Evolutionary conservation across 2,797 vertebrate species (phyloP).

Genomic region (Enteromius argenteus): DNA sequence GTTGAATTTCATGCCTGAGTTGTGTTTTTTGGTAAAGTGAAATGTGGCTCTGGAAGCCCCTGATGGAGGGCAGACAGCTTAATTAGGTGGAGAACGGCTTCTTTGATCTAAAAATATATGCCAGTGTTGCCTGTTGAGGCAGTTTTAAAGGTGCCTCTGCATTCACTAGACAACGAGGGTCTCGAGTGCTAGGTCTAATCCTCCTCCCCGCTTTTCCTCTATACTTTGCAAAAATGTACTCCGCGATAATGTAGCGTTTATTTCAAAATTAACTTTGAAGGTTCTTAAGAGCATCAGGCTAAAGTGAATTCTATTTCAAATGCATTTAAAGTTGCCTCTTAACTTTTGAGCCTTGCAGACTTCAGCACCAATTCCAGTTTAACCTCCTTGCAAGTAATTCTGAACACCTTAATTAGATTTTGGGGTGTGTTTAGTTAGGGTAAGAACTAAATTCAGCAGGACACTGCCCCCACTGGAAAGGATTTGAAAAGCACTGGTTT

Average conservation of each 20-base stretch:
- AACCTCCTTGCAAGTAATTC: neutral
- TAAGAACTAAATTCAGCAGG: neutral
- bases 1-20: conserved; percentile 47
- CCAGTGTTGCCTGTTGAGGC: conserved; percentile 67
- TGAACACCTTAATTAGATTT: neutral
- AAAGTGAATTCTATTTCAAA: neutral
- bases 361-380: neutral
- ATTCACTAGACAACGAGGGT: conserved; percentile 63
- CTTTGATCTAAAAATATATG: conserved; percentile 82
- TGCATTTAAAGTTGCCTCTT: neutral
- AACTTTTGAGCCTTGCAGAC: neutral
- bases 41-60: conserved; percentile 56
- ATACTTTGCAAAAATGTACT: conserved; percentile 15
- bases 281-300: neutral
- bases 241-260: neutral
- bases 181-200: conserved; percentile 56
- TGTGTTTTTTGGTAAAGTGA: conserved; percentile 41
- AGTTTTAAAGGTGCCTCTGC: conserved; percentile 71
- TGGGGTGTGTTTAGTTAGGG: neutral
- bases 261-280: neutral
- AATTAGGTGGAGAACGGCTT: conserved; percentile 70
- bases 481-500: neutral
- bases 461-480: neutral
- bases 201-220: conserved; percentile 33
- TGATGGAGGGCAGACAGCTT: conserved; percentile 71